Conservation (phyloP, 2,888 invertebrate genomes). For the Branchellion lobata region DNA sequence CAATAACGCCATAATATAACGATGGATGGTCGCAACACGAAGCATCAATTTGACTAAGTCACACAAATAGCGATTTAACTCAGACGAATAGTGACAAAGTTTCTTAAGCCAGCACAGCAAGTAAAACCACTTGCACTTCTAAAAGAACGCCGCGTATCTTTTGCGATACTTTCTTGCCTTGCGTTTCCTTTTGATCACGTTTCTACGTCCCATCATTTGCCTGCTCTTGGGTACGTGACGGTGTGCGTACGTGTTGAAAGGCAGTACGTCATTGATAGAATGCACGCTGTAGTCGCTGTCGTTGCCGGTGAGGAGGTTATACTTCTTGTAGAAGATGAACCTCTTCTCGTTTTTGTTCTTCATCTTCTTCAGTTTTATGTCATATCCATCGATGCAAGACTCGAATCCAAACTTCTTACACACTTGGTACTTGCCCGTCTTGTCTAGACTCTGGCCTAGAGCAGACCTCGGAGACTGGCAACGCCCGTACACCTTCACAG, state of each 20-base stretch:
- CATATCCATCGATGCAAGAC: constrained; percentile 2
- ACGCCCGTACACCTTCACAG: constrained; percentile 44
- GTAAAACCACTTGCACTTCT: too few species aligned
- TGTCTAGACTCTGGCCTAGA: constrained; percentile 34
- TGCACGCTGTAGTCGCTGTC: not conserved
- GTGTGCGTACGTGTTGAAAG: not conserved
- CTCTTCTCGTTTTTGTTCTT: not conserved
- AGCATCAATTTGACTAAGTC: too few species aligned
- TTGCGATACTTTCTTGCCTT: constrained; percentile 16
- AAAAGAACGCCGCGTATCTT: not conserved
- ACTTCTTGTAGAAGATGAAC: not conserved
- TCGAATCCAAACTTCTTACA: constrained; percentile 34
- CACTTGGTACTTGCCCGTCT: constrained; percentile 44
- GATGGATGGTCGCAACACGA: too few species aligned
- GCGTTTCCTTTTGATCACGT: not conserved
- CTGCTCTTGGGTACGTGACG: not conserved
- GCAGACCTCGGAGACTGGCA: constrained; percentile 45
- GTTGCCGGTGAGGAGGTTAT: not conserved
- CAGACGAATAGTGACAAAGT: too few species aligned
- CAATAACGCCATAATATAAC: too few species aligned
- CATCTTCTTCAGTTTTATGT: not conserved
- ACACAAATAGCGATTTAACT: too few species aligned
- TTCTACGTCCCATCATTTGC: not conserved
- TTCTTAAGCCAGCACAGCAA: too few species aligned
- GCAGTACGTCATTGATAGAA: not conserved